Evolutionary conservation across 2,113 vertebrate species (phyloP).

Genomic region (Odocoileus hemionus): DNA sequence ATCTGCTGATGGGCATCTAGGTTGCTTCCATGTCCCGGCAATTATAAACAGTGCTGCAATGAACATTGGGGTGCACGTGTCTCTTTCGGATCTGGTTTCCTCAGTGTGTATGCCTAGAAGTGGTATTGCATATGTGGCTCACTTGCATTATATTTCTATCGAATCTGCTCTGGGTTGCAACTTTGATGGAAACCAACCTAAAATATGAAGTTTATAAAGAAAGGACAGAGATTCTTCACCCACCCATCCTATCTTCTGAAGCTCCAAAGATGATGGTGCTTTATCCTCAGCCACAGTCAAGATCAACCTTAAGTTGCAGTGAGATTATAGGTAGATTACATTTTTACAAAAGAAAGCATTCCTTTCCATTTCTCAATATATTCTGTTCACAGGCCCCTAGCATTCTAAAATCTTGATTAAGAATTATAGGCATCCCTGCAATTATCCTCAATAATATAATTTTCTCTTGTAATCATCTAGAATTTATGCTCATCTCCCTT

Average conservation of each 20-base stretch:
- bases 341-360: background rate
- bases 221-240: background rate
- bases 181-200: background rate
- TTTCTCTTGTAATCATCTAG: background rate
- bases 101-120: no score
- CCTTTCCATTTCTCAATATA: background rate
- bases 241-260: background rate
- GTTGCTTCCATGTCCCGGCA: no score
- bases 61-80: no score
- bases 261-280: background rate
- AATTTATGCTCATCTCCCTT: background rate
- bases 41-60: no score
- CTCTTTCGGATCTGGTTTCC: no score
- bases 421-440: background rate
- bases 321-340: background rate
- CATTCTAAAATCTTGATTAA: background rate
- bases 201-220: background rate
- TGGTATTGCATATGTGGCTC: background rate
- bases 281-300: background rate
- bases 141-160: background rate
- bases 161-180: background rate
- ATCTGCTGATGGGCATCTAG: no score
- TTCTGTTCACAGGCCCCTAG: background rate
- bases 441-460: background rate
- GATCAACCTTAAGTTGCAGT: background rate